Evolutionary conservation across 2,797 vertebrate species (phyloP).

Genomic region (Phataginus tetradactyla): DNA sequence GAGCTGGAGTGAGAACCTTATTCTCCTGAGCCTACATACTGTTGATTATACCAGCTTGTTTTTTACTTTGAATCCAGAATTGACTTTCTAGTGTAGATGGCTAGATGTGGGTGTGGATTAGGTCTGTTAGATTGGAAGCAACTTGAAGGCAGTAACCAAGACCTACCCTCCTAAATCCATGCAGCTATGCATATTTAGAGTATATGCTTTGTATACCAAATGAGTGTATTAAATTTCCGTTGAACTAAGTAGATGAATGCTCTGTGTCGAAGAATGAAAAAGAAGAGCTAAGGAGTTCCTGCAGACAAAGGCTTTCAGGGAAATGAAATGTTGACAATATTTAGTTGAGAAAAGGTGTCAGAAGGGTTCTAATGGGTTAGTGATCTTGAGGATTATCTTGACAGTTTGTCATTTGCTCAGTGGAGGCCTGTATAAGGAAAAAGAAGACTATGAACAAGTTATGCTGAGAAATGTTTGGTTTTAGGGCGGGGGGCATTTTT

Average conservation of each 20-base stretch:
- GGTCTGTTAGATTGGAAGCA: background rate
- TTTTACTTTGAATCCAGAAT: background rate
- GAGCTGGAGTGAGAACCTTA: background rate
- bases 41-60: background rate
- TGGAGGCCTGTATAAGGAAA: background rate
- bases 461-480: background rate
- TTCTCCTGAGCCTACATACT: background rate
- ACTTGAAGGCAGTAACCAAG: background rate
- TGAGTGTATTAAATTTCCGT: background rate
- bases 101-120: background rate
- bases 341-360: background rate
- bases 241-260: background rate
- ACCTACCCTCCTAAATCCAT: background rate
- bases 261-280: slow-evolving; percentile 16
- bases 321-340: background rate
- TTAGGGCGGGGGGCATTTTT: background rate
- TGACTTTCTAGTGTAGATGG: background rate
- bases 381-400: background rate
- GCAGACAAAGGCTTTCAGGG: background rate
- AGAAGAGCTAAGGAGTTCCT: background rate
- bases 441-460: background rate
- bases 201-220: background rate
- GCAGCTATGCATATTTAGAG: background rate
- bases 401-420: background rate
- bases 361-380: background rate